A percentile compares a stretch with the other conserved stretches of the same genome.
Conservation (phyloP, 2,113 vertebrate genomes). For the Passer montanus region DNA sequence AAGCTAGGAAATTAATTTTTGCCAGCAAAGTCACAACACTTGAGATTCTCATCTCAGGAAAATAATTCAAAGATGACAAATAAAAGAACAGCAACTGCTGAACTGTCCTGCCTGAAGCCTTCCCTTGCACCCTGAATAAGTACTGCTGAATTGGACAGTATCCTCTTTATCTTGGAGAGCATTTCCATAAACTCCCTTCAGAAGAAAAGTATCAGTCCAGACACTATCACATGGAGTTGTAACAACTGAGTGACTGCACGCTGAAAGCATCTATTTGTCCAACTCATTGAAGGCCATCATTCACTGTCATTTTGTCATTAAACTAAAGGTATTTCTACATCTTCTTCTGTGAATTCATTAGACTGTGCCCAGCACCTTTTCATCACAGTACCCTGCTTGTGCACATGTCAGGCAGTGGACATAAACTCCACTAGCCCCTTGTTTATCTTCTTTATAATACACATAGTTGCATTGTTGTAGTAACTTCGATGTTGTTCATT, state of each 20-base stretch:
- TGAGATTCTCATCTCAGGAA: not conserved
- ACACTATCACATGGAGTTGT: not conserved
- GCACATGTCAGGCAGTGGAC: not conserved
- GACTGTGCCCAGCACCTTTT: not conserved
- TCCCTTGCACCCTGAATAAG: conserved; percentile 11
- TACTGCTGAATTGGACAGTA: not conserved
- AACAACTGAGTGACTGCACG: rapidly evolving
- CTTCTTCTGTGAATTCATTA: not conserved
- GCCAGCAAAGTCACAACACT: not conserved
- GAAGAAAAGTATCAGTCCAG: not conserved
- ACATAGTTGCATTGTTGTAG: not conserved
- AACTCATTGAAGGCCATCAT: not conserved
- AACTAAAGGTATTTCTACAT: not conserved
- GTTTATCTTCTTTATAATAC: not conserved
- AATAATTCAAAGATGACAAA: not conserved
- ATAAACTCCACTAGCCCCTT: not conserved
- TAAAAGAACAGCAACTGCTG: not conserved
- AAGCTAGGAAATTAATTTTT: conserved; percentile 49
- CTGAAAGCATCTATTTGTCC: not conserved
- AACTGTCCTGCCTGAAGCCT: not conserved
- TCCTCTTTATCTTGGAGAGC: not conserved
- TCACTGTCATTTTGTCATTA: not conserved
- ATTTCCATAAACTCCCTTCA: not conserved
- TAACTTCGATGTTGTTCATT: not conserved
- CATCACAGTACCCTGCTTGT: rapidly evolving